phyloP scores from a whole-genome alignment of 2,113 vertebrate species.

The Nothoprocta perdicaria region DNA sequence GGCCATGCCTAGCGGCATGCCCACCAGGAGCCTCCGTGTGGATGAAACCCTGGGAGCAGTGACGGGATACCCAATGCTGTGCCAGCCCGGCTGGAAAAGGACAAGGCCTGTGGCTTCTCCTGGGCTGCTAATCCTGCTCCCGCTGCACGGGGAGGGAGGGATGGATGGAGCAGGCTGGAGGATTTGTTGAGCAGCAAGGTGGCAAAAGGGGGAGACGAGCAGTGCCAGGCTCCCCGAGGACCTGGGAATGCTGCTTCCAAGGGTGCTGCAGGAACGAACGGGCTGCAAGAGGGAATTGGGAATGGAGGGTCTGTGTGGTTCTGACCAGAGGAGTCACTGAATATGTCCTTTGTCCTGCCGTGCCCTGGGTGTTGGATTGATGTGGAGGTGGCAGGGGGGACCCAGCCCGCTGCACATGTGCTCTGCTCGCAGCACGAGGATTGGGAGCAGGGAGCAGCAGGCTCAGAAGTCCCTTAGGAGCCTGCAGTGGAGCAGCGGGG shows the following conservation, averaged over 20 bases:
- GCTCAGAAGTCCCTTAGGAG: slow-evolving; percentile 52
- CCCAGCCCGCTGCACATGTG: not conserved
- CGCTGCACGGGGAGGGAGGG: not conserved
- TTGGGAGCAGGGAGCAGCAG: slow-evolving; percentile 16
- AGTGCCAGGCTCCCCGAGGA: no score
- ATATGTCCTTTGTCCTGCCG: not conserved
- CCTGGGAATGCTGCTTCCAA: not conserved
- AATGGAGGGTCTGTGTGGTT: not conserved
- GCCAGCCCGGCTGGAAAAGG: not conserved
- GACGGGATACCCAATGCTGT: not conserved
- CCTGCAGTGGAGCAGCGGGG: not conserved
- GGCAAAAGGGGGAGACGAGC: not conserved
- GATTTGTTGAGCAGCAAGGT: not conserved
- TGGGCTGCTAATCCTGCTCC: not conserved
- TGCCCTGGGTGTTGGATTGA: not conserved
- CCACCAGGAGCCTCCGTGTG: not conserved
- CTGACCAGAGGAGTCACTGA: not conserved
- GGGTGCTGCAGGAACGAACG: slow-evolving; percentile 13
- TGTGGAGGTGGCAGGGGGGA: not conserved
- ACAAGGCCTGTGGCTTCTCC: slow-evolving; percentile 12
- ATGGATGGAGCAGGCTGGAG: rapidly evolving
- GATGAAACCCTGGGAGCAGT: not conserved
- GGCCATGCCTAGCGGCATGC: not conserved
- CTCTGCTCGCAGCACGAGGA: not conserved
- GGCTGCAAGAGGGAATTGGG: not conserved